Evolutionary conservation across 2,888 invertebrate genomes (phyloP).

Genomic region (Xestoiulus laeticollis): DNA sequence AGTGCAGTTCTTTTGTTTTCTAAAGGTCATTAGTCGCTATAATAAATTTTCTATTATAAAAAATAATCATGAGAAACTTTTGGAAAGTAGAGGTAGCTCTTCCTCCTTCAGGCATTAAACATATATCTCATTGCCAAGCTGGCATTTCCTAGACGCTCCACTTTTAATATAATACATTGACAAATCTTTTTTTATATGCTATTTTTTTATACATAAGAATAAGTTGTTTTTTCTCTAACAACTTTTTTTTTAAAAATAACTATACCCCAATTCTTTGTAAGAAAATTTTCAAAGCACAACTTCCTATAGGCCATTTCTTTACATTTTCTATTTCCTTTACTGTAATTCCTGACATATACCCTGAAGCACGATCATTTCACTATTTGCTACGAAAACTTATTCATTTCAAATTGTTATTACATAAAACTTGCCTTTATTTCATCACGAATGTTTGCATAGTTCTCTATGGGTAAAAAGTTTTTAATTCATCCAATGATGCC

Average conservation of each 20-base stretch:
- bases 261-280: background rate
- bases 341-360: background rate
- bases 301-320: conserved; percentile 7
- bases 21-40: conserved; percentile 5
- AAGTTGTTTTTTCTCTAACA: background rate
- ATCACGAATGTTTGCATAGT: background rate
- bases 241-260: background rate
- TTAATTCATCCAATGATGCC: background rate
- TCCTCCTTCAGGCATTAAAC: background rate
- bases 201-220: background rate
- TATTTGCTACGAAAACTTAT: background rate
- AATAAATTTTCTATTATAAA: background rate
- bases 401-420: background rate
- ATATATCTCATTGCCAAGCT: background rate
- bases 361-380: background rate
- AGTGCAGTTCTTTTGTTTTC: conserved; percentile 19
- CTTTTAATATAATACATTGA: conserved; percentile 13
- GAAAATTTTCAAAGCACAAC: background rate
- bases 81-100: conserved; percentile 9
- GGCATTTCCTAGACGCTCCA: conserved; percentile 33
- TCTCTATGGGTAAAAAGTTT: background rate
- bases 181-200: conserved; percentile 1
- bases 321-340: conserved; percentile 2
- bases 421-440: background rate
- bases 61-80: background rate